These are phyloP conservation scores for Tinea pellionella DNA, from an alignment of 2,888 invertebrate genomes.

Conservation along the genomic window DNA sequence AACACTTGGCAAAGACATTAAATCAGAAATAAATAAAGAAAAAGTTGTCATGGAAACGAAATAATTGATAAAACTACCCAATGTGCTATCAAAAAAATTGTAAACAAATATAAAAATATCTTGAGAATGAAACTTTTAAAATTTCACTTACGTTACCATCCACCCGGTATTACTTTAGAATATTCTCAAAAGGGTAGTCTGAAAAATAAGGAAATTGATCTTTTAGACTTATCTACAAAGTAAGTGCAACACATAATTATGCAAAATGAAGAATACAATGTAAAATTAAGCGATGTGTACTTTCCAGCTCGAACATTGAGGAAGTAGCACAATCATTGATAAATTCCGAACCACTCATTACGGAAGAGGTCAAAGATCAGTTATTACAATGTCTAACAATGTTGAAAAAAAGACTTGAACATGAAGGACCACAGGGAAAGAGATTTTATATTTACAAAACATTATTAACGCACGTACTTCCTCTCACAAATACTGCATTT, in stretches of 20 bases:
- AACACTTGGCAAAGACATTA: background rate
- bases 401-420: slow-evolving; percentile 73
- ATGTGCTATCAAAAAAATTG: background rate
- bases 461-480: slow-evolving; percentile 75
- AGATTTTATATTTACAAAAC: slow-evolving; percentile 75
- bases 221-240: slow-evolving; percentile 72
- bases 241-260: slow-evolving; percentile 37
- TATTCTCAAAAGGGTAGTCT: slow-evolving; percentile 67
- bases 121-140: slow-evolving; percentile 73
- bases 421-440: slow-evolving; percentile 69
- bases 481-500: slow-evolving; percentile 78
- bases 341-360: slow-evolving; percentile 66
- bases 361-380: slow-evolving; percentile 67
- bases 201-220: slow-evolving; percentile 74
- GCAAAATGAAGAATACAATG: background rate
- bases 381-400: slow-evolving; percentile 71
- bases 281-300: background rate
- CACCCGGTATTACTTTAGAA: slow-evolving; percentile 76
- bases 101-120: background rate
- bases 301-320: slow-evolving; percentile 64
- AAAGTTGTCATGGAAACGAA: background rate
- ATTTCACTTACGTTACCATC: slow-evolving; percentile 78
- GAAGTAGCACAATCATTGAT: slow-evolving; percentile 60
- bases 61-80: background rate
- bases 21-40: background rate